phyloP scores from a whole-genome alignment of 2,797 vertebrate genomes.

The Anguilla pacifica region DNA sequence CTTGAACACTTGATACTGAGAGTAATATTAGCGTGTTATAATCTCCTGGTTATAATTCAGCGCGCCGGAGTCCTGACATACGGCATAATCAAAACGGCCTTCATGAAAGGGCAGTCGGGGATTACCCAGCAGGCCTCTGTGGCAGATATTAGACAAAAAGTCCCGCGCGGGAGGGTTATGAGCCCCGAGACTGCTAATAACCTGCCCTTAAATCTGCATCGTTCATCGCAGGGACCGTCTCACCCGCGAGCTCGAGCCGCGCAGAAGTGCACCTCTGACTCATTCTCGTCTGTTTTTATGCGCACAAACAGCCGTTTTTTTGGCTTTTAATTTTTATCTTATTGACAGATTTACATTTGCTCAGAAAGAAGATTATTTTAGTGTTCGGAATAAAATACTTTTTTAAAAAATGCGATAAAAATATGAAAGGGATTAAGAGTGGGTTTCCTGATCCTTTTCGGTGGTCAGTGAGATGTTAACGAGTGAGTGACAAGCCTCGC shows the following conservation, averaged over 20 bases:
- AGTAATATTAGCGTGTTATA: constrained; percentile 35
- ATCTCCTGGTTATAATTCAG: constrained; percentile 40
- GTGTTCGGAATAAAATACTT: neutral
- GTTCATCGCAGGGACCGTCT: neutral
- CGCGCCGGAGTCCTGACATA: constrained; percentile 40
- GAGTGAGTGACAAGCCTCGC: constrained; percentile 68
- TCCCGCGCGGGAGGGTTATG: constrained; percentile 26
- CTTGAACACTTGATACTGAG: constrained; percentile 30
- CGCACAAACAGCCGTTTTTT: neutral
- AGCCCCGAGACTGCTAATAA: constrained; percentile 26
- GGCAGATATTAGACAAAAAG: constrained; percentile 39
- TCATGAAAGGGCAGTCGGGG: constrained; percentile 38
- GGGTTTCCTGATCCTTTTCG: neutral
- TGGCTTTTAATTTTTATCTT: neutral
- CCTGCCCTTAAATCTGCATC: constrained; percentile 20
- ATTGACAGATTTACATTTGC: neutral
- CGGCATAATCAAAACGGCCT: constrained; percentile 39
- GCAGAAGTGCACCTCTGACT: neutral
- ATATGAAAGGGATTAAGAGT: neutral
- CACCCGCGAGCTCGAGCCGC: neutral
- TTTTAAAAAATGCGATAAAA: neutral
- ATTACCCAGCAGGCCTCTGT: constrained; percentile 43
- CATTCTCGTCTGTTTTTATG: neutral
- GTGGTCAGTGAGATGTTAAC: constrained; percentile 62
- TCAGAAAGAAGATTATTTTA: neutral